Conservation (phyloP, 1,140 invertebrate species). For the Idris sp. region DNA sequence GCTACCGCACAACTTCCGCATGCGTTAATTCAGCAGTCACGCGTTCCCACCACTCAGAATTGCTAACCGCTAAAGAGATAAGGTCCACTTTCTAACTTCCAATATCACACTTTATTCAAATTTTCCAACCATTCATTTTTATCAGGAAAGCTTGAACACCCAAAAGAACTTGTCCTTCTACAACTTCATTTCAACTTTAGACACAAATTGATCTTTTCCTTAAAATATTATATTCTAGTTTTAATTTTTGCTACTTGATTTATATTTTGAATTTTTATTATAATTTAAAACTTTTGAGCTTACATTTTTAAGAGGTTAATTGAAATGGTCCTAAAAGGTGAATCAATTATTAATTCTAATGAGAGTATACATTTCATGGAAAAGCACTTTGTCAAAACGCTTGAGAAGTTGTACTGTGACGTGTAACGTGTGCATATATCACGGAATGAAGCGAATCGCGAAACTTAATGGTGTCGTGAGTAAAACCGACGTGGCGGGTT, state of each 20-base stretch:
- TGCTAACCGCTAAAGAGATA: conserved; percentile 60
- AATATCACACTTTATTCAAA: conserved; percentile 6
- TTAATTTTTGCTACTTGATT: too few relatives aligned
- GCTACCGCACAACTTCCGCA: conserved; percentile 72
- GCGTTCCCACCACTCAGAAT: conserved; percentile 54
- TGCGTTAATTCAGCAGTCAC: conserved; percentile 74
- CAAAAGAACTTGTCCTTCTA: too few relatives aligned
- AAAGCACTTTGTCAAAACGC: conserved; percentile 45
- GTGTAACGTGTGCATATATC: conserved; percentile 64
- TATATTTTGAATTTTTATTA: too few relatives aligned
- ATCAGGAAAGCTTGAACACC: too few relatives aligned
- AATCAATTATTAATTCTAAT: too few relatives aligned
- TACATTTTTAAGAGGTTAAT: too few relatives aligned
- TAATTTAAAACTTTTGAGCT: too few relatives aligned
- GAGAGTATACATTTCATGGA: conserved; percentile 35
- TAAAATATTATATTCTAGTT: too few relatives aligned
- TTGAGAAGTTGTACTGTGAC: conserved; percentile 45
- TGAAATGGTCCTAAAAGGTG: too few relatives aligned
- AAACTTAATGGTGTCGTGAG: conserved; percentile 62
- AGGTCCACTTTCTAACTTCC: conserved; percentile 21
- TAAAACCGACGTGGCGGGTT: conserved; percentile 70
- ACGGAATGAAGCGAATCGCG: conserved; percentile 62
- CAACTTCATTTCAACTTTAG: too few relatives aligned
- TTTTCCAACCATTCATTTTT: too few relatives aligned
- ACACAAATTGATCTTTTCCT: too few relatives aligned